Base-by-base conservation (phyloP, 1,140 invertebrate genomes). In the Scaptomyza montana region DNA sequence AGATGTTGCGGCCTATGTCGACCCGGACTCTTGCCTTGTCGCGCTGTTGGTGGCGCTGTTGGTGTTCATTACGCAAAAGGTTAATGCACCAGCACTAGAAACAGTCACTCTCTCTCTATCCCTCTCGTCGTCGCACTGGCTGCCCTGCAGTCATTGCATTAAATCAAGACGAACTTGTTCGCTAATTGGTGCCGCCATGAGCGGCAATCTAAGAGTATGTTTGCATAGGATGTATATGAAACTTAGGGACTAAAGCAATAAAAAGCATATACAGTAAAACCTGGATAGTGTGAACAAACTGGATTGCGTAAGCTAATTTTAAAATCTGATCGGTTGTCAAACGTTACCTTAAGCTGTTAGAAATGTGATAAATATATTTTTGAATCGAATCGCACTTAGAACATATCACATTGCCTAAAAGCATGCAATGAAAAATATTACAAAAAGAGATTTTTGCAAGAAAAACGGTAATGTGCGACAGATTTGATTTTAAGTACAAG, bases 21-120 rank as follows among this genome's bases (percentile, higher is more conserved):
- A 54, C 55, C 68, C 39, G 39, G n/a, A 36, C 33, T 36, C 33
- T 43, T 72, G 63, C 68, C 65, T 36, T 74, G 62, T 77, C 28
- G 50, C 82, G 64, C 79, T 75, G 82, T 89, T 87, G 82, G 82
- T 87, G 82, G 82, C 84, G 72, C 84, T 87, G 82, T 87, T 87
- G 82, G 82, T 87, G 82, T 87, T 87, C 84, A 87, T 87, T 87
- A 87, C 82, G 82, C 82, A 89, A 86, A 68, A 89, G 82, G 82
- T 87, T 80, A 87, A 87, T 87, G 82, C 82, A 89, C 84, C 72
- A 57, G 30, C 43, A 36, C 33, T 7, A 36, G 33, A 1, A 36
- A 36, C 33, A 36, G 33, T 36, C 33, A 5, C 8, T 36, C 30
- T 33, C 7, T 33, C 30, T 30, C 30, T 33, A 7, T 33, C 30